phyloP scores from a whole-genome alignment of 2,113 vertebrate genomes.

The Passer domesticus region DNA sequence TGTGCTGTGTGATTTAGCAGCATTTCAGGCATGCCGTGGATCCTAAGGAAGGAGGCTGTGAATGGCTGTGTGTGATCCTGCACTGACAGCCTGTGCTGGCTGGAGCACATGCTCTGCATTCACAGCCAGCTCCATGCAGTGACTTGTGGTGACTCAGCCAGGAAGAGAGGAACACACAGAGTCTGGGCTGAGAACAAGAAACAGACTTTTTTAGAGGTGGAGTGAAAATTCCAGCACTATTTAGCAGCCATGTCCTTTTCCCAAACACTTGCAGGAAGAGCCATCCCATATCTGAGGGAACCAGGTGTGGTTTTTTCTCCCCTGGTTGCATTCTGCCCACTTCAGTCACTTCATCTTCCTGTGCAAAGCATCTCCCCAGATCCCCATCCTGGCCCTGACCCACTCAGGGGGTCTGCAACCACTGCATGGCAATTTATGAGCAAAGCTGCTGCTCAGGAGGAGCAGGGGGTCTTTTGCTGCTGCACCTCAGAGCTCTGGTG shows the following conservation, averaged over 20 bases:
- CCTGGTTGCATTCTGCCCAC: background rate
- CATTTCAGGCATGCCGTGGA: background rate
- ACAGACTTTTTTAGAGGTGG: background rate
- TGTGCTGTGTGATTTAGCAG: background rate
- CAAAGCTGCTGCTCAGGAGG: background rate
- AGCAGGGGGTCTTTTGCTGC: background rate
- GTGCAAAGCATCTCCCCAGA: background rate
- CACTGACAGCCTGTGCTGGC: background rate
- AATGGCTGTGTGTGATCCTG: background rate
- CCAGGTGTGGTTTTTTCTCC: background rate
- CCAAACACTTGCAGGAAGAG: background rate
- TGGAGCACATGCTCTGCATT: background rate
- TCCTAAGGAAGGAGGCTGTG: background rate
- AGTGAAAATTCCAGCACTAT: background rate
- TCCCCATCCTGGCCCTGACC: background rate
- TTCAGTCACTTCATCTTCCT: fast-evolving
- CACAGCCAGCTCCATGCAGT: background rate
- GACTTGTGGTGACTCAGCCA: background rate
- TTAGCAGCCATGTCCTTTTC: background rate
- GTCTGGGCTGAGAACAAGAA: background rate
- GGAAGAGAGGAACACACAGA: background rate
- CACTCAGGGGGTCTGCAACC: background rate
- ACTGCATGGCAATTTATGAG: background rate
- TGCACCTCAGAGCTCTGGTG: background rate
- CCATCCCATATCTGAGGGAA: background rate